A percentile compares a stretch with the other conserved stretches of the same genome.
Conservation (phyloP, 2,797 vertebrate species). For the Trachops cirrhosus region DNA sequence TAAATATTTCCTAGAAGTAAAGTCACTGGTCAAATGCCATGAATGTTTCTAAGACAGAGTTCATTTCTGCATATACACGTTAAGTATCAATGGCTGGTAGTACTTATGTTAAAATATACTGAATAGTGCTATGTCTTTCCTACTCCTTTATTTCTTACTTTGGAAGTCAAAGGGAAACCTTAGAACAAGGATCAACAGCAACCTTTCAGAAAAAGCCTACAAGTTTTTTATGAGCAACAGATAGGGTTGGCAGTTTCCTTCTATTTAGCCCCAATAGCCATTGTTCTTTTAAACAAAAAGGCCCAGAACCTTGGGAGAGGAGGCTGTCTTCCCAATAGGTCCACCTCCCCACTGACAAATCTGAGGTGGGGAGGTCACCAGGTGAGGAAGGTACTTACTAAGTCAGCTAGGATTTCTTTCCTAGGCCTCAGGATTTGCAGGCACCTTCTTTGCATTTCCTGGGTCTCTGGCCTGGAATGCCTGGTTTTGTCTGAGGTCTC, state of each 20-base stretch:
- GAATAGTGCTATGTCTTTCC: neutral
- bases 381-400: neutral
- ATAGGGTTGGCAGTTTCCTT: neutral
- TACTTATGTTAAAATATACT: neutral
- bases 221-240: neutral
- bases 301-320: neutral
- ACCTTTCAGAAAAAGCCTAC: neutral
- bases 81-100: neutral
- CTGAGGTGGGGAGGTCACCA: no score
- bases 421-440: neutral
- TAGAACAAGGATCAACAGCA: neutral
- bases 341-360: neutral
- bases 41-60: neutral
- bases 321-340: neutral
- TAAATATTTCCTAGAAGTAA: neutral
- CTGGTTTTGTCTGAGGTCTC: neutral
- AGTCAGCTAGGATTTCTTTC: neutral
- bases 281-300: neutral
- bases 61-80: neutral
- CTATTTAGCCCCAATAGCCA: neutral
- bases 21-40: neutral
- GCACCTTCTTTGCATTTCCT: neutral
- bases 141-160: conserved; percentile 12
- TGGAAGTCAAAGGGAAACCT: conserved; percentile 34
- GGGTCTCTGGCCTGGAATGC: neutral